phyloP scores from a whole-genome alignment of 2,797 vertebrate genomes.

The Coilia nasus region DNA sequence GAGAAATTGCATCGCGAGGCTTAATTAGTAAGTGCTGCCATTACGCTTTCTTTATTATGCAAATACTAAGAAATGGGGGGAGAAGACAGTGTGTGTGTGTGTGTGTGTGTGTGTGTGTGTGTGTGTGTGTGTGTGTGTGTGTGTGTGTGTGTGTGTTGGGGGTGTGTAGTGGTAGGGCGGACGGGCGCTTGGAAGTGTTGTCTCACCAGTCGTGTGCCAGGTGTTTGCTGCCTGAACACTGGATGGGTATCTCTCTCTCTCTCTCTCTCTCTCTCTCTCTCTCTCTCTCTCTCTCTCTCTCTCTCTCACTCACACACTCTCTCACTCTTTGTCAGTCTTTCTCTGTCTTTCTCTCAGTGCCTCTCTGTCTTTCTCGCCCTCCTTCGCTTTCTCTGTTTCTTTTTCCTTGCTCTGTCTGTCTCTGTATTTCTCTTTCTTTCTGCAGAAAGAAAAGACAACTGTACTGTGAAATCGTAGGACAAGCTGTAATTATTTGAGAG shows the following conservation, averaged over 20 bases:
- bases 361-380: background rate
- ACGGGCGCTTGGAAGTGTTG: constrained; percentile 56
- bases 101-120: no score
- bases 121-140: no score
- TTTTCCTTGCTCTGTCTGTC: background rate
- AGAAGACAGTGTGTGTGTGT: background rate
- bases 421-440: constrained; percentile 30
- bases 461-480: constrained; percentile 57
- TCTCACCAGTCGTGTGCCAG: constrained; percentile 60
- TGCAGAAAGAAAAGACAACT: constrained; percentile 57
- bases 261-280: background rate
- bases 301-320: background rate
- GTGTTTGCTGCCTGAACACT: constrained; percentile 60
- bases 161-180: constrained; percentile 39
- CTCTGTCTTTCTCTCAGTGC: background rate
- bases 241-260: constrained; percentile 27
- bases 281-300: background rate
- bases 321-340: background rate
- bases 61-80: constrained; percentile 49
- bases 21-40: constrained; percentile 67
- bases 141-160: no score
- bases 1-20: constrained; percentile 62
- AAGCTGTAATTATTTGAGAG: constrained; percentile 65
- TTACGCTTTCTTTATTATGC: constrained; percentile 67
- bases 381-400: no score